Evolutionary conservation across 1,140 invertebrate species (phyloP).

Genomic region (Elymnias hypermnestra): DNA sequence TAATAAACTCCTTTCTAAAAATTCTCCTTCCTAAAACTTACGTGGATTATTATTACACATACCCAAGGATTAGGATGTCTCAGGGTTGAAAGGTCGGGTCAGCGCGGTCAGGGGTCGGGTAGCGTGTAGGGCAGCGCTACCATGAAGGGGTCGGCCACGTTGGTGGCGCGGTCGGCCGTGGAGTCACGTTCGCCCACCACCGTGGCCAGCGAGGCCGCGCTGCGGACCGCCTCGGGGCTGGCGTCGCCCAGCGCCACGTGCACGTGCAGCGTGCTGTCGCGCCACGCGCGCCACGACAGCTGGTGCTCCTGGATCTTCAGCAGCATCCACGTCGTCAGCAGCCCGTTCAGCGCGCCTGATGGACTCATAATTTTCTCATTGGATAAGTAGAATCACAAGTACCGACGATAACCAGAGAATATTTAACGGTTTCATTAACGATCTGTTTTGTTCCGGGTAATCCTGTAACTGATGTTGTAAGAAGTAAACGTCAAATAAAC

Average conservation of each 20-base stretch:
- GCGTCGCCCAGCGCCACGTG: constrained; percentile 45
- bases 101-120: constrained; percentile 29
- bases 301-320: constrained; percentile 70
- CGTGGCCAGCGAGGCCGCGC: constrained; percentile 25
- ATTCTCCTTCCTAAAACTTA: too few species aligned
- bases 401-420: too few species aligned
- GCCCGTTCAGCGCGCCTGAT: constrained; percentile 62
- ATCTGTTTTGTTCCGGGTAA: too few species aligned
- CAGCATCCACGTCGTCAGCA: constrained; percentile 67
- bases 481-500: too few species aligned
- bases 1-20: too few species aligned
- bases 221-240: constrained; percentile 20
- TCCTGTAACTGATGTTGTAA: too few species aligned
- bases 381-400: too few species aligned
- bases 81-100: neutral
- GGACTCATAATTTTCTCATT: too few species aligned
- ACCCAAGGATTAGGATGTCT: too few species aligned
- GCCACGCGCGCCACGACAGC: constrained; percentile 61
- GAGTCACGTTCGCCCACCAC: constrained; percentile 17
- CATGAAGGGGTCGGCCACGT: constrained; percentile 51
- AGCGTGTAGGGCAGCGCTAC: constrained; percentile 36
- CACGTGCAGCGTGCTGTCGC: constrained; percentile 61
- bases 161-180: constrained; percentile 41
- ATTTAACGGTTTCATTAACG: too few species aligned
- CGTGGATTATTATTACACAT: too few species aligned